These are phyloP conservation scores for Atrichornis clamosus DNA, from an alignment of 2,113 vertebrate genomes.

Conservation along the genomic window DNA sequence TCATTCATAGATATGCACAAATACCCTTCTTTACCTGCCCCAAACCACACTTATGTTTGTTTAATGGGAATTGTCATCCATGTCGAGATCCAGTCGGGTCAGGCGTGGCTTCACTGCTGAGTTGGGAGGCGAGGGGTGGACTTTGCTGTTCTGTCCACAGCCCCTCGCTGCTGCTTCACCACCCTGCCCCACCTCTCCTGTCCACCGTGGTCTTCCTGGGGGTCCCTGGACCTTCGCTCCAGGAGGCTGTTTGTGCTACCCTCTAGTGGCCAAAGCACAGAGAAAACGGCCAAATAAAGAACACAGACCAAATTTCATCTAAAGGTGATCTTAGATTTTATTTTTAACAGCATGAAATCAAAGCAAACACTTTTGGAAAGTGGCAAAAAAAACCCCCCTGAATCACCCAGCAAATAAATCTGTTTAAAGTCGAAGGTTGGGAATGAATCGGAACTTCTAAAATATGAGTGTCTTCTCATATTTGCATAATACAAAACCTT, in stretches of 20 bases:
- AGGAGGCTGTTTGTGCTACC: slow-evolving; percentile 49
- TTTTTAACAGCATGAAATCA: neutral
- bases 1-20: rapidly evolving
- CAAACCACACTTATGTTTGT: rapidly evolving
- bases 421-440: neutral
- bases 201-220: neutral
- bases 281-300: neutral
- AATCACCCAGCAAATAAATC: neutral
- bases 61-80: neutral
- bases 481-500: slow-evolving; percentile 37
- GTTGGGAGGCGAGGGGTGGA: neutral
- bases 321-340: neutral
- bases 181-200: too few species aligned
- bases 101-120: neutral
- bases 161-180: neutral
- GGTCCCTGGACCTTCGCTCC: neutral
- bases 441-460: neutral
- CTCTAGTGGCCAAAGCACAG: slow-evolving; percentile 38
- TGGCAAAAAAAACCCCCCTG: neutral
- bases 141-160: neutral
- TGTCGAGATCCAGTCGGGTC: neutral
- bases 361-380: neutral
- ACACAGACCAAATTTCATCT: neutral
- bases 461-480: neutral
- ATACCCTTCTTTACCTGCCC: rapidly evolving